Evolutionary conservation across 2,113 vertebrate genomes (phyloP), one percentile per base, ranked within the genome.

Genomic region (Chamaetylas fuelleborni): DNA sequence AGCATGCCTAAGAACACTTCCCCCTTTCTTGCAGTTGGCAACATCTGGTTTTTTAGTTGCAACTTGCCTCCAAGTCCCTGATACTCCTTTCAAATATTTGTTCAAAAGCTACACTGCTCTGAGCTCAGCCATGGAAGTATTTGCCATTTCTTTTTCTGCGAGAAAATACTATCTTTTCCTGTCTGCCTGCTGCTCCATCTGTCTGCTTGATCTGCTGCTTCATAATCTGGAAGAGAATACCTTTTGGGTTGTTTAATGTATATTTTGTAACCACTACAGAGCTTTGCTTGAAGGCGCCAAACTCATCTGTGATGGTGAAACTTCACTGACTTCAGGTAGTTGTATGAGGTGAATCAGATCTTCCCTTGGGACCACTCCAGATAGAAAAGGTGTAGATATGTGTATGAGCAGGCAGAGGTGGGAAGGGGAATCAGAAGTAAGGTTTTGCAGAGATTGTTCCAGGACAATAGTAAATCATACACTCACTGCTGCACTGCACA

Each of bases 381-480:
- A 14, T n/a, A 54, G 51, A 88, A 74, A 86, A 76, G 17, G 19
- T 78, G 26, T 78, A 34, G 54, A 58, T 86, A 25, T 67, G 56
- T 53, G 8, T 82, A 28, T 36, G 50, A 88, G 61, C 58, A 86
- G 31, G 40, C 12, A 8, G 40, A 79, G 11, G 29, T 50, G 23
- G 28, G 40, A 54, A 93, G 33, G 28, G 12, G 62, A 92, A 87
- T 73, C 36, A 83, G 58, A 62, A 50, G 34, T 47, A 92, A 51
- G 58, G 18, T 81, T 96, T 94, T 81, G 76, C 51, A 95, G 87
- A 86, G 51, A 83, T 73, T 92, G 38, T 96, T 95, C 60, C 72
- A 92, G 85, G 61, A 84, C 57, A 91, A 60, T 36, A 90, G 56
- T 88, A 96, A 97, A 94, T 89, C 64, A 93, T 91, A 54, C 43